Conservation (phyloP, 2,797 vertebrate genomes). For the Schizothorax lantsangensis region DNA sequence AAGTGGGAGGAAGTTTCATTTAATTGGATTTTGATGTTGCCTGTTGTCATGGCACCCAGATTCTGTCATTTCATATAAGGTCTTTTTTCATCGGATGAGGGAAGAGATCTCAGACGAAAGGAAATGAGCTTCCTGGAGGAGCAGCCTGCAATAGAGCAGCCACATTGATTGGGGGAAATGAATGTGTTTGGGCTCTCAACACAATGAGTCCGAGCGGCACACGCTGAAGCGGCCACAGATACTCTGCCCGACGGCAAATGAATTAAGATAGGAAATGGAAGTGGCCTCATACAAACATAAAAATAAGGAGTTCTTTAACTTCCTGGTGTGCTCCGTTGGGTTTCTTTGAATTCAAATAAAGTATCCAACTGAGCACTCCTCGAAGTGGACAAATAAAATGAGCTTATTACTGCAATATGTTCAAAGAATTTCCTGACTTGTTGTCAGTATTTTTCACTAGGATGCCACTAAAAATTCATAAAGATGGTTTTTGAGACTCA, state of each 20-base stretch:
- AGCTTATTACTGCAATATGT: background rate
- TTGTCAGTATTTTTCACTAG: background rate
- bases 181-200: conserved; percentile 68
- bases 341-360: conserved; percentile 6
- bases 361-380: background rate
- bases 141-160: conserved; percentile 58
- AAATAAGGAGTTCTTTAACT: conserved; percentile 74
- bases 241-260: conserved; percentile 67
- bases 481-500: background rate
- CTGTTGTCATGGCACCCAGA: conserved; percentile 81
- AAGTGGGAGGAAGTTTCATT: conserved; percentile 79
- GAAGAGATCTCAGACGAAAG: conserved; percentile 59
- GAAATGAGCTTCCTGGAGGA: conserved; percentile 68
- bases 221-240: conserved; percentile 71
- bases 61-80: conserved; percentile 71
- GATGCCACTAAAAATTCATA: background rate
- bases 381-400: background rate
- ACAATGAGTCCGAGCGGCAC: conserved; percentile 65
- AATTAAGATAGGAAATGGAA: conserved; percentile 72
- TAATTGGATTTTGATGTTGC: conserved; percentile 82
- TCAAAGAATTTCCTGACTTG: background rate
- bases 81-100: conserved; percentile 49
- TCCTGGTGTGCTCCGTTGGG: conserved; percentile 71
- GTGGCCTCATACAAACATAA: conserved; percentile 69
- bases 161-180: conserved; percentile 69